Conservation (phyloP, 2,797 vertebrate species). For the Sebastolobus altivelis region DNA sequence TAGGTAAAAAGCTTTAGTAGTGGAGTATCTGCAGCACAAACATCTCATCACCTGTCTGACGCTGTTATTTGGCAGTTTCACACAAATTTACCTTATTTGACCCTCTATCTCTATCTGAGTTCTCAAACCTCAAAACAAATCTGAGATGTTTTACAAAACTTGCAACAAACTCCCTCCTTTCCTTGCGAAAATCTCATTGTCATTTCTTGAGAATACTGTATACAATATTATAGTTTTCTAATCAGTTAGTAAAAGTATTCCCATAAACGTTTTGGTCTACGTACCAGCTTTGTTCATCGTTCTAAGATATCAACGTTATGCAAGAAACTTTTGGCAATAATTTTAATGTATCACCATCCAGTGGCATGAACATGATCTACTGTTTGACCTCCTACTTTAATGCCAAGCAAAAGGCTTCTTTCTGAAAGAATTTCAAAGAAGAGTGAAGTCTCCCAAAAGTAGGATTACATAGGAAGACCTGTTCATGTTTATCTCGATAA, state of each 20-base stretch:
- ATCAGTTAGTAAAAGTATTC: not conserved
- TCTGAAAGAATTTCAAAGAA: not conserved
- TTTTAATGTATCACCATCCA: not conserved
- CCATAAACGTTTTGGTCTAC: not conserved
- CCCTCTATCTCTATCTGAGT: too few species aligned
- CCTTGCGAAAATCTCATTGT: not conserved
- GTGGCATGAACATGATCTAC: not conserved
- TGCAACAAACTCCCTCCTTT: not conserved
- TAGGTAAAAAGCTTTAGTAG: not conserved
- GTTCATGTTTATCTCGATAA: not conserved
- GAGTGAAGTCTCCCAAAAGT: not conserved
- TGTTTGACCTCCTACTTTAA: not conserved
- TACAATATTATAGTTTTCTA: not conserved
- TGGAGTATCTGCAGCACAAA: too few species aligned
- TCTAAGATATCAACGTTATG: not conserved
- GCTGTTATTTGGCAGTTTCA: not conserved
- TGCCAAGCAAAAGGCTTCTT: not conserved
- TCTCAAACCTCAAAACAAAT: not conserved
- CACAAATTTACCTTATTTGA: not conserved
- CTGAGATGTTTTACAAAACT: not conserved
- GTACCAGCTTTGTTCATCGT: not conserved
- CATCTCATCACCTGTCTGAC: not conserved
- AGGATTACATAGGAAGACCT: not conserved
- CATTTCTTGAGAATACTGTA: not conserved
- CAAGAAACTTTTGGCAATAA: not conserved